These are phyloP conservation scores for Siphamia tubifer DNA, from an alignment of 2,113 vertebrate genomes.

Conservation along the genomic window DNA sequence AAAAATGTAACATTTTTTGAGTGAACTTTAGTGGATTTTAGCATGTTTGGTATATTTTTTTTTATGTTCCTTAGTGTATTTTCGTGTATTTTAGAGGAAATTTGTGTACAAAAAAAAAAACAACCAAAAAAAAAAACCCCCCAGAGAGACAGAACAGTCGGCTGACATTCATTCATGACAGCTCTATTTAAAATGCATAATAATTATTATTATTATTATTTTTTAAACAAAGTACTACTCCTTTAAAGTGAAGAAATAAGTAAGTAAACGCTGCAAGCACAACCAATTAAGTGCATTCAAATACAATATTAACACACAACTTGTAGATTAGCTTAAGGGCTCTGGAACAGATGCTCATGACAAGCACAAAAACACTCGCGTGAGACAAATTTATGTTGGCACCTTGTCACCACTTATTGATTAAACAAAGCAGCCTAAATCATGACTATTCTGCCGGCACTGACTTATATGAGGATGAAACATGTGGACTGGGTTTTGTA, in stretches of 20 bases:
- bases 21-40: too few relatives aligned
- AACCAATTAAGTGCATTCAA: not conserved
- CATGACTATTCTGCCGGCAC: conserved; percentile 16
- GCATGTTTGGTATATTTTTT: too few relatives aligned
- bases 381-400: conserved; percentile 8
- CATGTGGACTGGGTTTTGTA: conserved; percentile 35
- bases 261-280: not conserved
- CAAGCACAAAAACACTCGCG: not conserved
- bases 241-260: not conserved
- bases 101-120: too few relatives aligned
- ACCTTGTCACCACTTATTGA: conserved; percentile 23
- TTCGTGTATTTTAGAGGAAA: too few relatives aligned
- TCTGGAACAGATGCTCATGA: conserved; percentile 11
- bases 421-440: conserved; percentile 30
- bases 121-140: too few relatives aligned
- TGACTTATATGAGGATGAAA: conserved; percentile 23
- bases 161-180: too few relatives aligned
- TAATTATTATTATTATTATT: too few relatives aligned
- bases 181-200: too few relatives aligned
- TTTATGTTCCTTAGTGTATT: too few relatives aligned
- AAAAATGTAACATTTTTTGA: too few relatives aligned
- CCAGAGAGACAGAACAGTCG: too few relatives aligned
- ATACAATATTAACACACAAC: not conserved
- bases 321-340: not conserved
- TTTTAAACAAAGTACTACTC: too few relatives aligned